These are phyloP conservation scores for Noctuana brunneofusca DNA, from an alignment of 2,888 invertebrate genomes.

Conservation along the genomic window DNA sequence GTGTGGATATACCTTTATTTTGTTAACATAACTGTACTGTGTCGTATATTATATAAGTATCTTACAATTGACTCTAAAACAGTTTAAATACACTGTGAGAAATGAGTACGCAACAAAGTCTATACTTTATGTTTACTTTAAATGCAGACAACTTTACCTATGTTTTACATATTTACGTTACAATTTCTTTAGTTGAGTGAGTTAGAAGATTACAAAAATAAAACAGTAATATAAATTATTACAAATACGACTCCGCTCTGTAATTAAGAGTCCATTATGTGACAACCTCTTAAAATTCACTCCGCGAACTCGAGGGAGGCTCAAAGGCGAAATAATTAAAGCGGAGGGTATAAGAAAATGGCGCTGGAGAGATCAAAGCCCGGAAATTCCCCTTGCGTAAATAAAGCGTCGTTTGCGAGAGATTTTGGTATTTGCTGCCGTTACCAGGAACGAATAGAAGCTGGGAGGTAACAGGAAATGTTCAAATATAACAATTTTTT, in stretches of 20 bases:
- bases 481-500: background rate
- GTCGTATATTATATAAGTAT: no score
- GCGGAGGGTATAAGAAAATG: slow-evolving; percentile 75
- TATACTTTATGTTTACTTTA: no score
- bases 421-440: slow-evolving; percentile 56
- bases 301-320: slow-evolving; percentile 64
- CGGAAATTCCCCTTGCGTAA: slow-evolving; percentile 66
- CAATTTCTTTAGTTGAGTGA: background rate
- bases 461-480: background rate
- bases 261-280: slow-evolving; percentile 80
- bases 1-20: no score
- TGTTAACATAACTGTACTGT: no score
- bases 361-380: slow-evolving; percentile 73
- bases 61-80: no score
- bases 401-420: slow-evolving; percentile 63
- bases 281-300: slow-evolving; percentile 79
- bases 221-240: slow-evolving; percentile 65
- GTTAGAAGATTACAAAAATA: slow-evolving; percentile 3
- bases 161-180: background rate
- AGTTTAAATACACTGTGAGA: no score
- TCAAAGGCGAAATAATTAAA: slow-evolving; percentile 81
- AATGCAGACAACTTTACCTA: no score
- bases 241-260: slow-evolving; percentile 69
- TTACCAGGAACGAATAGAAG: slow-evolving; percentile 35
- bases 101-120: no score